Percentiles rank a stretch among this genome's conserved stretches.
Conservation (phyloP, 2,113 vertebrate species). For the Menura novaehollandiae region DNA sequence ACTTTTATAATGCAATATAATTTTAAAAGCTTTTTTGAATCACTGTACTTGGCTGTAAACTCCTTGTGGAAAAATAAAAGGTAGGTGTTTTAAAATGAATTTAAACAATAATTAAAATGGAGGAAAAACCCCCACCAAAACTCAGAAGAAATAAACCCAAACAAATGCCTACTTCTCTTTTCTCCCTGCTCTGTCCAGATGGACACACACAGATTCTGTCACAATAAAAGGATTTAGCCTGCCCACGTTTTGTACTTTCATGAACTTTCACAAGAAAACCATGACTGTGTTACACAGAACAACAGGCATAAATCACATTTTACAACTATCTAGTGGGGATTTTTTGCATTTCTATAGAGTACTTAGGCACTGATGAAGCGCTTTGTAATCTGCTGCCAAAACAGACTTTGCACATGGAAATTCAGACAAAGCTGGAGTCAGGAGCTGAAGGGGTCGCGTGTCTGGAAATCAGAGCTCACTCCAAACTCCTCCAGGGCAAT, state of each 20-base stretch:
- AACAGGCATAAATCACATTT: not conserved
- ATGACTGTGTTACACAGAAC: not conserved
- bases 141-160: not conserved
- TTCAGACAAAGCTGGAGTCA: not conserved
- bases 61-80: not conserved
- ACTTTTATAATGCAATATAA: not conserved
- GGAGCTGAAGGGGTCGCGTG: not conserved
- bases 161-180: not conserved
- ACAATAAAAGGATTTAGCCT: not conserved
- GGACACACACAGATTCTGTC: not conserved
- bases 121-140: not conserved
- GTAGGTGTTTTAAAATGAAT: not conserved
- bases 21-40: not conserved
- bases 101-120: not conserved
- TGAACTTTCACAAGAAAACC: not conserved
- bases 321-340: not conserved
- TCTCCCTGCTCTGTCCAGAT: not conserved
- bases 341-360: not conserved
- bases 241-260: not conserved
- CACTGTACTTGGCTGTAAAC: not conserved
- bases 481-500: not conserved
- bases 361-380: not conserved
- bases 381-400: not conserved
- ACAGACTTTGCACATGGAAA: not conserved
- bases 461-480: not conserved